Conservation (phyloP, 2,797 vertebrate species). For the Crax fasciolata region DNA sequence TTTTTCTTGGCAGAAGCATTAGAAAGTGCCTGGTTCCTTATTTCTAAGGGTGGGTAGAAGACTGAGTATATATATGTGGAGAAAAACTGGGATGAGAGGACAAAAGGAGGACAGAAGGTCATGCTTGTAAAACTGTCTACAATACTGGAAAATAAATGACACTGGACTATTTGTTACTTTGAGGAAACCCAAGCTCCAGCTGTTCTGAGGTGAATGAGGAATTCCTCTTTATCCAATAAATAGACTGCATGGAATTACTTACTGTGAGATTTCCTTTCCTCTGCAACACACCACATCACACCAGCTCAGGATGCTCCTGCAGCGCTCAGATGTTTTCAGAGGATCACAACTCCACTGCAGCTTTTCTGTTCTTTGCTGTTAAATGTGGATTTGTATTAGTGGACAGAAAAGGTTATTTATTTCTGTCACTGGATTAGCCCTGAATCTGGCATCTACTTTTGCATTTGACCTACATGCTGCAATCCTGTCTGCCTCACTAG, state of each 20-base stretch:
- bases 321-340: neutral
- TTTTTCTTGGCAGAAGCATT: neutral
- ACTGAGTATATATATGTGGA: neutral
- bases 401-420: neutral
- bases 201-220: neutral
- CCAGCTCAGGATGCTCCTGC: neutral
- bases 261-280: neutral
- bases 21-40: neutral
- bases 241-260: neutral
- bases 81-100: neutral
- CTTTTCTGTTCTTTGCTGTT: neutral
- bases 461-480: conserved; percentile 4
- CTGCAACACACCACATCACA: neutral
- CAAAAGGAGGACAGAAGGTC: neutral
- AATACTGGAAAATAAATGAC: neutral
- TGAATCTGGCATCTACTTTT: neutral
- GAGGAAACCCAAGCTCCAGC: conserved; percentile 7
- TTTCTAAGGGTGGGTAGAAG: neutral
- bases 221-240: neutral
- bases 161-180: neutral
- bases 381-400: neutral
- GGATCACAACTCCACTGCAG: neutral
- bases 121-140: neutral
- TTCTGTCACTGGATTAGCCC: neutral
- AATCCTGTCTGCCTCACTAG: neutral